Conservation (phyloP, 2,113 vertebrate species). For the Melanocharis versteri region DNA sequence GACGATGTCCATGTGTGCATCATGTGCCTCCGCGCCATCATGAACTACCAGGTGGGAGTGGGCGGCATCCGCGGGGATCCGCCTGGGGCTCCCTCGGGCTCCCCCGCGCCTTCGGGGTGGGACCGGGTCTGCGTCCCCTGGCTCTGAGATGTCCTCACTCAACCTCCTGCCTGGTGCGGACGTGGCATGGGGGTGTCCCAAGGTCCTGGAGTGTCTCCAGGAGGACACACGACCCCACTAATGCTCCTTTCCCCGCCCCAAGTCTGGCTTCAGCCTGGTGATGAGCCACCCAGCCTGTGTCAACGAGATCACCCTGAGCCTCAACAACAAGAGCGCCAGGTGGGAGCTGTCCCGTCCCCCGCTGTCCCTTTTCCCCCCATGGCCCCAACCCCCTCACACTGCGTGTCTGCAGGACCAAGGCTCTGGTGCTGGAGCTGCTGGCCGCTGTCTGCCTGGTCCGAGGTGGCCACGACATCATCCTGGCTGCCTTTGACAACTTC, state of each 20-base stretch:
- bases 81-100: not conserved
- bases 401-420: conserved; percentile 81
- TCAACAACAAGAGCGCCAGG: conserved; percentile 94
- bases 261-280: conserved; percentile 96
- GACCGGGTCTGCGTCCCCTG: not conserved
- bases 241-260: not conserved
- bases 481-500: conserved; percentile 88
- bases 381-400: rapidly evolving
- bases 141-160: not conserved
- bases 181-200: rapidly evolving
- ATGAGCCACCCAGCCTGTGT: conserved; percentile 94
- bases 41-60: conserved; percentile 93
- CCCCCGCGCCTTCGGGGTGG: not conserved
- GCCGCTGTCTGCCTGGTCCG: conserved; percentile 92
- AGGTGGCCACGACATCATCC: conserved; percentile 93
- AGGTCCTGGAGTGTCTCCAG: not conserved
- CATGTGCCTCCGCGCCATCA: conserved; percentile 96
- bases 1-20: conserved; percentile 95
- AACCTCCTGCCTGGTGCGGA: not conserved
- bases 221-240: not conserved
- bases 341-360: conserved; percentile 32
- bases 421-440: conserved; percentile 90
- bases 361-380: not conserved
- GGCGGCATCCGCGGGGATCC: not conserved
- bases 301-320: conserved; percentile 94